Base-by-base conservation (phyloP, 2,797 vertebrate species). In the Anomalospiza imberbis region DNA sequence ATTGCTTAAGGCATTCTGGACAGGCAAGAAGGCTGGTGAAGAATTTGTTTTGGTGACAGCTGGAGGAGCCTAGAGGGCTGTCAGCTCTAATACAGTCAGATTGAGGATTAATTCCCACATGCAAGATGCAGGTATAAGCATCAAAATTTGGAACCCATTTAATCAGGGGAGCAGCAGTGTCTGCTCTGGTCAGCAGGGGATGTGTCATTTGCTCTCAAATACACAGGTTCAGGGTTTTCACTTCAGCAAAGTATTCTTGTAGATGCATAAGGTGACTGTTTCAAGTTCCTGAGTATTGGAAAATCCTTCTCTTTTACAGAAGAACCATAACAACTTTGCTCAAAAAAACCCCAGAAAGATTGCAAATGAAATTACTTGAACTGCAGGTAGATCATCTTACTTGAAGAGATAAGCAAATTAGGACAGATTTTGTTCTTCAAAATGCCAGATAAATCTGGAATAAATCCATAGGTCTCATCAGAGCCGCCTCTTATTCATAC, bases 31-130 rank as follows among this genome's bases (percentile, higher is more conserved):
- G 17, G 40, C 80, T 72, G 19, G 70, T 63, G 61, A 55, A 76
- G 55, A 70, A 84, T 94, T 80, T 91, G 76, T 92, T 94, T 89
- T 84, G 79, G 76, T 93, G 93, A 94, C 94, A 97, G 92, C 93
- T 97, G 92, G 82, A 89, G 66, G 42, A 47, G 60, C 70, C 87
- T 83, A 85, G 79, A 89, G 89, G 50, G 87, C 93, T 95, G 95
- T 97, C 93, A 88, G 66, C 32, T 95, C 70, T 84, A 60, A 95
- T 94, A 84, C 5, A 93, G 34, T 94, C 94, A 91, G 40, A 34
- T 21, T 42, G 76, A 72, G 73, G 82, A 88, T 95, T 95, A 91
- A 91, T 78, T 96, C 76, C 89, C 82, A 76, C 76, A 28, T 67
- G 85, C 44, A 91, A 78, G 51, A 72, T 63, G 54, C 58, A 94